Evolutionary conservation across 1,140 invertebrate genomes (phyloP), one percentile per base, ranked within the genome.

Genomic region (Amyelois transitella): DNA sequence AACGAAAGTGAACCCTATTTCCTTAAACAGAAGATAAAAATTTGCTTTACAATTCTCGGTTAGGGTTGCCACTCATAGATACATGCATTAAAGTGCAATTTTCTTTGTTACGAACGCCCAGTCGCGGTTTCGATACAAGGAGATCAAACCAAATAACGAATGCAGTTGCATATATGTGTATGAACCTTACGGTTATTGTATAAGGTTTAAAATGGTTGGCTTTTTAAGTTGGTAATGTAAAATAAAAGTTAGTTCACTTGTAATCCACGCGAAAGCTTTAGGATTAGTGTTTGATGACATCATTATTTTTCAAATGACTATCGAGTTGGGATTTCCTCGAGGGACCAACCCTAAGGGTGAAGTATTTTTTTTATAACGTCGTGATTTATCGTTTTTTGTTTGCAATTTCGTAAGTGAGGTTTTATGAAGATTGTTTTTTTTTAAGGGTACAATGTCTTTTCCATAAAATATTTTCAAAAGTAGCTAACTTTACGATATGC

Each of bases 251-350:
- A 55, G 63, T 58, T 1, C 32, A 51, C 60, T 53, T 73, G 73
- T 80, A 87, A 87, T 87, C 82, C 84, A 86, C 82, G 86, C 86
- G 82, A 87, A 87, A 87, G 84, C 84, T 85, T 81, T 81, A 61
- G 78, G 84, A 87, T 87, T 87, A 87, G 84, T 82, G 84, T 87
- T 86, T 87, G 82, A 87, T 87, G 84, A 87, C 81, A 80, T 87
- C 84, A 87, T 87, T 87, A 87, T 87, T 84, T 80, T 75, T 67
- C 75, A 71, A 82, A 88, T 78, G 81, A 80, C 77, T 72, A 79
- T 87, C 76, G 75, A 73, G 81, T 83, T 69, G 81, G 79, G 74
- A 81, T 84, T 81, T 74, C 74, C 59, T 68, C 56, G 57, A 60
- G 69, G 73, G 66, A 58, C 43, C 44, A 45, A 4, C 32, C 17